phyloP scores from a whole-genome alignment of 92 coral and sea anemone genomes.

The Montipora capitata region DNA sequence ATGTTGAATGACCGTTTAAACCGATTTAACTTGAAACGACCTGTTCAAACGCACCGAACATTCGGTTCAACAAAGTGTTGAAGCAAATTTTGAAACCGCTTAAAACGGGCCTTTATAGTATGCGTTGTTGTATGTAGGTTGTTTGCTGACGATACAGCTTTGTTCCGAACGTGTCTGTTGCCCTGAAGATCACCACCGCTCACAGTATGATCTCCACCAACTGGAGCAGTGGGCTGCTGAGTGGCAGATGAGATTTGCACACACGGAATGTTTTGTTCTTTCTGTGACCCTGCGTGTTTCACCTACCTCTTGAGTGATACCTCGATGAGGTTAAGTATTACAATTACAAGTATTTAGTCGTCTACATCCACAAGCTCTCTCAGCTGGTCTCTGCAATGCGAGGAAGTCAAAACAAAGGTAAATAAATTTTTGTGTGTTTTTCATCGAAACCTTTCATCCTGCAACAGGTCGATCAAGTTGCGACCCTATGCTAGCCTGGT shows the following conservation, averaged over 20 bases:
- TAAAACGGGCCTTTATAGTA: no score
- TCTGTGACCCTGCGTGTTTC: conserved; percentile 7
- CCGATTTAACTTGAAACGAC: no score
- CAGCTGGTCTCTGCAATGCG: conserved; percentile 64
- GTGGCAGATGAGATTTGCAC: conserved; percentile 37
- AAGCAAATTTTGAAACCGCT: no score
- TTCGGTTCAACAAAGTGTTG: no score
- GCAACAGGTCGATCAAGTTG: conserved; percentile 60
- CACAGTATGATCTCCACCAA: conserved; percentile 27
- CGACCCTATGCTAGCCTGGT: conserved; percentile 65
- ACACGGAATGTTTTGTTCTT: neutral
- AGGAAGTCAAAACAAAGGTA: conserved; percentile 55
- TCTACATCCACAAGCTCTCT: conserved; percentile 55
- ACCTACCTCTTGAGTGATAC: conserved; percentile 47
- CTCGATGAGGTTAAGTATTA: conserved; percentile 51
- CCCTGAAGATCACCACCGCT: conserved; percentile 17
- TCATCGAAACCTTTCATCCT: conserved; percentile 56
- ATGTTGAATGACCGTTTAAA: no score
- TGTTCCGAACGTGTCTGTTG: conserved; percentile 25
- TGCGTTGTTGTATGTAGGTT: neutral
- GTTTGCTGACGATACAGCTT: conserved; percentile 19
- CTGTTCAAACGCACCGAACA: no score
- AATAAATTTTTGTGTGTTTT: conserved; percentile 20
- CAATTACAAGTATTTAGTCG: conserved; percentile 52
- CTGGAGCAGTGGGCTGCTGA: neutral